Evolutionary conservation across 2,113 vertebrate genomes (phyloP).

Genomic region (Helogale parvula): DNA sequence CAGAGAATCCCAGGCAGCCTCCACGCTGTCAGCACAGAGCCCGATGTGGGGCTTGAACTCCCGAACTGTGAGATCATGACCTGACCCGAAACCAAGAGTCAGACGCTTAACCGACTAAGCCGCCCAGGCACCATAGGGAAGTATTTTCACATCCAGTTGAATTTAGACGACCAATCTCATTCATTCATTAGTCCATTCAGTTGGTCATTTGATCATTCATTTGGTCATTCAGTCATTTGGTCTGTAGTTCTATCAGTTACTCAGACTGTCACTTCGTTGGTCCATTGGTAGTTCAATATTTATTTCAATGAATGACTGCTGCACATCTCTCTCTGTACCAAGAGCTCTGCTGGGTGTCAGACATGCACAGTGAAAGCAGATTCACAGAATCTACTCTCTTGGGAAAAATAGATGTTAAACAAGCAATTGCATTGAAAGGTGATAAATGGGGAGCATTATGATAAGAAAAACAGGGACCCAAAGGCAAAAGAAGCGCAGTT

Average conservation of each 20-base stretch:
- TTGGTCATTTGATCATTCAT: neutral
- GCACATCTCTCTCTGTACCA: neutral
- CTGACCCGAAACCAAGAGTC: no score
- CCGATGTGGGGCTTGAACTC: no score
- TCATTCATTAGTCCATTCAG: neutral
- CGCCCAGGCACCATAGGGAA: neutral
- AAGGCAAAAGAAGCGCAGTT: neutral
- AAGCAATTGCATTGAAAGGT: neutral
- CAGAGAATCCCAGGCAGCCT: no score
- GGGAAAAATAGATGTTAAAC: neutral
- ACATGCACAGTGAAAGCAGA: neutral
- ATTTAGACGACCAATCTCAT: neutral
- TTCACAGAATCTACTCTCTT: neutral
- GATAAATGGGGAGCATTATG: neutral
- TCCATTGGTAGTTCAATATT: neutral
- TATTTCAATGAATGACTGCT: neutral
- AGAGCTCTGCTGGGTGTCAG: neutral
- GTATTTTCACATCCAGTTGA: neutral
- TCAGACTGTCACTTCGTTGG: neutral
- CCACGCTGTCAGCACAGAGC: no score
- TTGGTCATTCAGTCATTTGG: neutral
- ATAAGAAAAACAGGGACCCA: neutral
- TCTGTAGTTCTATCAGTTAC: neutral
- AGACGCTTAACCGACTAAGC: no score
- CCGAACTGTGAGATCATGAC: no score